Base-by-base conservation (phyloP, 2,113 vertebrate species). In the Pterocles burchelli region DNA sequence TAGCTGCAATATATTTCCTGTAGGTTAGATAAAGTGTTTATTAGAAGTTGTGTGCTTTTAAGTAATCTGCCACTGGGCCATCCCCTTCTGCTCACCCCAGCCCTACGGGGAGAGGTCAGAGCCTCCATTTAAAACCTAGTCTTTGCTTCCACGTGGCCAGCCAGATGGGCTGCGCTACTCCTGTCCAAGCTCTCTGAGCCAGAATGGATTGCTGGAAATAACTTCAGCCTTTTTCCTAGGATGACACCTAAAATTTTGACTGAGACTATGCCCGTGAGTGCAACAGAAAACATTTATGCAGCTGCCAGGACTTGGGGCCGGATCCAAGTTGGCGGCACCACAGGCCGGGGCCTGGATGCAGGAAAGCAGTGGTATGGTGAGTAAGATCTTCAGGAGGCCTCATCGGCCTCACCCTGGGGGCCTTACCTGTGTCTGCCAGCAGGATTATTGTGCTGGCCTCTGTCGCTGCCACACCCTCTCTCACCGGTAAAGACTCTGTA, bases 241-340 rank as follows among this genome's bases (percentile, higher is more conserved):
- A 34, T 73, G 67, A 72, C 26, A 61, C 45, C 49, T 59, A 33
- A 88, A 67, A 45, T 31, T 79, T 59, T 85, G 4, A 63, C 38
- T 41, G 38, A 80, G n/a, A 25, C 33, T 55, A 21, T 41, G 49
- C 58, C 34, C 4, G 0, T 10, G 12, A 81, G 20, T 0, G 0
- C 48, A 68, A 45, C 10, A 58, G 51, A 45, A 61, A 70, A 34
- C 12, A n/a, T 34, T 25, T 22, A 10, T 48, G 45, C 2, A 4
- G 17, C 29, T 38, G 28, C 13, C 1, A 1, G 10, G 34, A 14
- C 31, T 1, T 1, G 2, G 36, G 22, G 7, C 9, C 1, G 3
- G 33, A 34, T 29, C 33, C 49, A 51, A 80, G 34, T 31, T 3
- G 29, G 34, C 2, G 1, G 29, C 2, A 1, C 9, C 1, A 0